Evolutionary conservation across 2,797 vertebrate species (phyloP).

Genomic region (Gymnothorax javanicus): DNA sequence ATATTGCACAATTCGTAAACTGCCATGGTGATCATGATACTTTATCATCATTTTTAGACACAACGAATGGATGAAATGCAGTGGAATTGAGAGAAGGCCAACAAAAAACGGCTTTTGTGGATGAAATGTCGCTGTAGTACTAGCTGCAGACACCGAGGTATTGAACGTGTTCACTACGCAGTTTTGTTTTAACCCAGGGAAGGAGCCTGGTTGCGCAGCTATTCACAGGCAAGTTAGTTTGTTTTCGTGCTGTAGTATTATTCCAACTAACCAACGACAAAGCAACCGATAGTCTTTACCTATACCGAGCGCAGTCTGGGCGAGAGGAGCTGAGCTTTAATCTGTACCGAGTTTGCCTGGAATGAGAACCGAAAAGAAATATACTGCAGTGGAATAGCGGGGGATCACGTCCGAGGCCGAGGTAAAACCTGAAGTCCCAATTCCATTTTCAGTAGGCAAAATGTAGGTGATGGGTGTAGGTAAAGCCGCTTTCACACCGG

Average conservation of each 20-base stretch:
- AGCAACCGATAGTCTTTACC: not conserved
- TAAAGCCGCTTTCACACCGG: too few relatives aligned
- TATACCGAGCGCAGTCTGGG: constrained; percentile 27
- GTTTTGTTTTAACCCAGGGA: constrained; percentile 28
- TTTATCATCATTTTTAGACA: not conserved
- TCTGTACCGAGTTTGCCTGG: not conserved
- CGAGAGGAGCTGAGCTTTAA: not conserved
- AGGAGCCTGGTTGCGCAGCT: constrained; percentile 35
- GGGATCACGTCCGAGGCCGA: constrained; percentile 29
- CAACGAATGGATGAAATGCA: not conserved
- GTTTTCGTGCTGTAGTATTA: constrained; percentile 51
- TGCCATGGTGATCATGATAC: not conserved
- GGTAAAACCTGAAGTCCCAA: constrained; percentile 40
- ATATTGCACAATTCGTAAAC: not conserved
- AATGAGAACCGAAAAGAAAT: not conserved
- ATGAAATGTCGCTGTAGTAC: not conserved
- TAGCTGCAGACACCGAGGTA: too few relatives aligned
- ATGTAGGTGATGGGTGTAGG: not conserved
- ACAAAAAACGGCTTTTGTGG: not conserved
- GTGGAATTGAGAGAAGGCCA: not conserved
- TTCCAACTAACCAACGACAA: not conserved
- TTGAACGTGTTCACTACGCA: not conserved
- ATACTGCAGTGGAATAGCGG: not conserved
- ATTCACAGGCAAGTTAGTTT: constrained; percentile 27
- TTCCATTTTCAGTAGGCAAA: not conserved